Conservation (phyloP, 2,797 vertebrate species). For the Falco cherrug region DNA sequence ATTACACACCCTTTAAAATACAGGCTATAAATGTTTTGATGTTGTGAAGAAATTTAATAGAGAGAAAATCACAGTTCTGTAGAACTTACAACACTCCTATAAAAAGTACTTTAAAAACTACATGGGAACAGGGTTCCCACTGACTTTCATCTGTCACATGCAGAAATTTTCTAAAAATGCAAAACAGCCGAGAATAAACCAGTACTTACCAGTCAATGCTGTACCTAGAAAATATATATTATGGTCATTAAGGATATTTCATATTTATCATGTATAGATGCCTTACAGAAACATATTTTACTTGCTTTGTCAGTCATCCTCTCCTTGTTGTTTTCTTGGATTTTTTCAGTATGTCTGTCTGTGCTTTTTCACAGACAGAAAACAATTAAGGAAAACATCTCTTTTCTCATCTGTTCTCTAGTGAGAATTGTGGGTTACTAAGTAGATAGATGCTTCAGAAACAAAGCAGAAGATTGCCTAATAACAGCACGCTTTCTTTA, state of each 20-base stretch:
- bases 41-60: not conserved
- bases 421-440: slow-evolving; percentile 10
- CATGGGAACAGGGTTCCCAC: not conserved
- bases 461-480: slow-evolving; percentile 36
- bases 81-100: not conserved
- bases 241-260: not conserved
- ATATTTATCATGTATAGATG: not conserved
- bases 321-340: not conserved
- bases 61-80: not conserved
- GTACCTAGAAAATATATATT: not conserved
- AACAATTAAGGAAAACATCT: not conserved
- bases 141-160: not conserved
- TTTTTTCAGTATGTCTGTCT: not conserved
- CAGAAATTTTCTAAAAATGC: not conserved
- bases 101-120: not conserved
- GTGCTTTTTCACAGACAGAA: not conserved
- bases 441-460: slow-evolving; percentile 29
- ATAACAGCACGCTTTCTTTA: slow-evolving; percentile 34
- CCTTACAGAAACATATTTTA: not conserved
- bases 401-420: not conserved
- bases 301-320: not conserved
- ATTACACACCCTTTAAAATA: slow-evolving; percentile 31
- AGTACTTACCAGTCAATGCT: not conserved
- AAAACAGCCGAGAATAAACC: not conserved
- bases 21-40: not conserved